These are phyloP conservation scores for Limosa lapponica DNA, from an alignment of 2,797 vertebrate genomes.

Conservation along the genomic window DNA sequence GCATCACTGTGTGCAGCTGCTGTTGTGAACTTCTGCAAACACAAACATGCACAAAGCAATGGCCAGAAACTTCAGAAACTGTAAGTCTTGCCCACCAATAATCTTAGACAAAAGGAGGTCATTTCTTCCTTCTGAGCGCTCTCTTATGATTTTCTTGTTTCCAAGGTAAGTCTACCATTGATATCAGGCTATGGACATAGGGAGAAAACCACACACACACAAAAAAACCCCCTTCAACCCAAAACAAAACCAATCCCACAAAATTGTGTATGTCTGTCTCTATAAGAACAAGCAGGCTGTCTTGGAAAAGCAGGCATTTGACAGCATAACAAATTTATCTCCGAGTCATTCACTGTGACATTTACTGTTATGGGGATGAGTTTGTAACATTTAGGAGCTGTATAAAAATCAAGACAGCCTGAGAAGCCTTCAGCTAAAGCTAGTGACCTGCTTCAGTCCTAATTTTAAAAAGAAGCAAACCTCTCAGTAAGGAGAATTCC, in stretches of 20 bases:
- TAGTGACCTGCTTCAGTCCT: not conserved
- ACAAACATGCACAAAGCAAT: not conserved
- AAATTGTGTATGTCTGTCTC: not conserved
- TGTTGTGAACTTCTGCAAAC: not conserved
- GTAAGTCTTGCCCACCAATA: not conserved
- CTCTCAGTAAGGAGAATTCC: not conserved
- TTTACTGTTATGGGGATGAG: not conserved
- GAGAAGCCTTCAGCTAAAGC: not conserved
- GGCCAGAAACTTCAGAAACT: not conserved
- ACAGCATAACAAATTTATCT: not conserved
- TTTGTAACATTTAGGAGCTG: not conserved
- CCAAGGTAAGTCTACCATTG: not conserved
- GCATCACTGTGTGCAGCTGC: not conserved
- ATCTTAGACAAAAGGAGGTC: not conserved
- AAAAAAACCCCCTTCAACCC: fast-evolving
- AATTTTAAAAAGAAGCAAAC: not conserved
- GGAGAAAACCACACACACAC: not conserved
- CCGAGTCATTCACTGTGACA: not conserved
- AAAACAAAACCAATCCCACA: not conserved
- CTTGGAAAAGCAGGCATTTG: not conserved
- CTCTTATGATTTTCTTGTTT: not conserved
- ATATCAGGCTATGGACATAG: not conserved
- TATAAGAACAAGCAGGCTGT: not conserved
- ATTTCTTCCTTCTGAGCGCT: not conserved
- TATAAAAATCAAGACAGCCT: not conserved